Conservation (phyloP, 2,888 invertebrate genomes). For the Augiades crinisus region DNA sequence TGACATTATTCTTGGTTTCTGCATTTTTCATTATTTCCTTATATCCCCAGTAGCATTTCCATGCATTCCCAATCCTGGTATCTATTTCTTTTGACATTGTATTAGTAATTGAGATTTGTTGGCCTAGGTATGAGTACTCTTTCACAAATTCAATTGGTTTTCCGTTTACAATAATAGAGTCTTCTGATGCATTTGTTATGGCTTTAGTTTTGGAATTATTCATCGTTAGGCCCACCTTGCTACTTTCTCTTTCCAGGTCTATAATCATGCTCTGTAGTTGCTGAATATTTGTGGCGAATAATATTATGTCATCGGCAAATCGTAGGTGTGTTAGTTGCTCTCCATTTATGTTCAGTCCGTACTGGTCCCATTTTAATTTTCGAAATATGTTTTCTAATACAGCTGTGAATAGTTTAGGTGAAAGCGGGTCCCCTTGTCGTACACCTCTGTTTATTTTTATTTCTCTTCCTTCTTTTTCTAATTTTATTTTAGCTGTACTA, state of each 20-base stretch:
- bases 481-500: background rate
- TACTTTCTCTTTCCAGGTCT: no score
- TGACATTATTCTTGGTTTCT: slow-evolving; percentile 9
- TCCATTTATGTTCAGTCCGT: slow-evolving; percentile 24
- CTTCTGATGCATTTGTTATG: slow-evolving; percentile 1
- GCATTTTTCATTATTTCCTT: slow-evolving; percentile 7
- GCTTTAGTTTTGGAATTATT: slow-evolving; percentile 9
- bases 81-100: background rate
- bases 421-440: background rate
- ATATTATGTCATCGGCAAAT: background rate
- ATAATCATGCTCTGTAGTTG: no score
- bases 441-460: background rate
- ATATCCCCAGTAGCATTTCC: background rate
- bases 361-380: slow-evolving; percentile 12
- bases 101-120: background rate
- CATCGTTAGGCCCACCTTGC: slow-evolving; percentile 4
- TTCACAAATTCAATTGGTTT: background rate
- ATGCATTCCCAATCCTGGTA: background rate
- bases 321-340: slow-evolving; percentile 18
- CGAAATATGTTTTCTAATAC: slow-evolving; percentile 18
- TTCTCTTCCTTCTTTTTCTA: background rate
- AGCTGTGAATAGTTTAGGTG: slow-evolving; percentile 10
- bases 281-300: no score
- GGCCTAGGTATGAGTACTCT: slow-evolving; percentile 2
- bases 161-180: background rate